Percentiles rank a stretch among this genome's conserved stretches.
phyloP scores from a whole-genome alignment of 2,888 invertebrate species.

The Cryptocephalus primarius region DNA sequence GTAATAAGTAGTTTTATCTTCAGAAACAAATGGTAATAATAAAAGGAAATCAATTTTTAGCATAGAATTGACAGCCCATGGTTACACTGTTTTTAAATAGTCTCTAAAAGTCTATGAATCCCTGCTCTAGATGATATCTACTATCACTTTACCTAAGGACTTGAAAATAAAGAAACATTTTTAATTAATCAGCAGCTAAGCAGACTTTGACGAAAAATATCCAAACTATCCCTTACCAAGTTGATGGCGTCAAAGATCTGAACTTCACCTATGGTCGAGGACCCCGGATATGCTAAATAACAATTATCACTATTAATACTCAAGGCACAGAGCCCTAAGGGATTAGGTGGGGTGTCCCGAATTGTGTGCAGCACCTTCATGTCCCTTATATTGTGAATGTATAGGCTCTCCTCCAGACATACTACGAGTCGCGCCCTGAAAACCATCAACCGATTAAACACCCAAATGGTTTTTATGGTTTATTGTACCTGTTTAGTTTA shows the following conservation, averaged over 20 bases:
- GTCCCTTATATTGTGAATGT: constrained; percentile 96
- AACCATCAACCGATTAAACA: background rate
- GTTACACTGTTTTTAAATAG: too few relatives aligned
- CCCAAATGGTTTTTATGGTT: too few relatives aligned
- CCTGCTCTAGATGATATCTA: too few relatives aligned
- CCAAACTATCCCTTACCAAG: constrained; percentile 46
- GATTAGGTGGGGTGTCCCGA: constrained; percentile 94
- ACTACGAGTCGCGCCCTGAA: constrained; percentile 67
- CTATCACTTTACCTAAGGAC: too few relatives aligned
- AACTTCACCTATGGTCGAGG: constrained; percentile 85
- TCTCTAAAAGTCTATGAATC: too few relatives aligned
- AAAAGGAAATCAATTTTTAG: background rate
- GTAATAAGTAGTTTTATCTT: background rate
- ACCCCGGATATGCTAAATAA: constrained; percentile 94
- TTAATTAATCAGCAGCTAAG: too few relatives aligned
- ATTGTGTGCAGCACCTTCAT: constrained; percentile 98
- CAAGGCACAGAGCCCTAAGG: constrained; percentile 82
- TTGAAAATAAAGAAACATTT: too few relatives aligned
- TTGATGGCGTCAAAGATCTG: constrained; percentile 91
- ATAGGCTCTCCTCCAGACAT: constrained; percentile 92
- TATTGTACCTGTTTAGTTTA: constrained; percentile 75
- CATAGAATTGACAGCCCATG: background rate
- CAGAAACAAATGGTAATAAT: background rate
- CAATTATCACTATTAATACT: constrained; percentile 79
- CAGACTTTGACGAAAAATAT: too few relatives aligned